phyloP scores from a whole-genome alignment of 1,140 invertebrate genomes.

The Eupeodes corollae region DNA sequence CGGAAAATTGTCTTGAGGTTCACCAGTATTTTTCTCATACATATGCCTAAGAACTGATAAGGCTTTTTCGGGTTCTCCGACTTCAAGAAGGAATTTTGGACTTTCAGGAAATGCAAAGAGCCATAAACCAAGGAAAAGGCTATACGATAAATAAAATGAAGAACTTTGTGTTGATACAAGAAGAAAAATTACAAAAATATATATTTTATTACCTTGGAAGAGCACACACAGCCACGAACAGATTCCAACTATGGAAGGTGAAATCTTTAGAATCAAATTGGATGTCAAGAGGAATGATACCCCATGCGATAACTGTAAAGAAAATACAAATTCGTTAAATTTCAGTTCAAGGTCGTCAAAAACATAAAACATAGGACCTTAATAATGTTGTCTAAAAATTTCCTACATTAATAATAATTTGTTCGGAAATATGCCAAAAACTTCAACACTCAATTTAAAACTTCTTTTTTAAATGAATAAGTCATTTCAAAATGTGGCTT shows the following conservation, averaged over 20 bases:
- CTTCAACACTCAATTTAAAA: too few relatives aligned
- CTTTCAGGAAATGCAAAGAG: conserved; percentile 72
- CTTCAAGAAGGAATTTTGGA: conserved; percentile 70
- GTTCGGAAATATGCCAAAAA: too few relatives aligned
- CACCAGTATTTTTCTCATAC: conserved; percentile 57
- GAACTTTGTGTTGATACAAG: not conserved
- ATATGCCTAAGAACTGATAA: conserved; percentile 55
- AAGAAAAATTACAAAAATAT: not conserved
- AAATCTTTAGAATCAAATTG: conserved; percentile 44
- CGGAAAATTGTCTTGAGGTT: conserved; percentile 38
- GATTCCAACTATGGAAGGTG: conserved; percentile 61
- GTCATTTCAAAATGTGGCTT: too few relatives aligned
- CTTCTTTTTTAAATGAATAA: too few relatives aligned
- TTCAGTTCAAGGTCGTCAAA: too few relatives aligned
- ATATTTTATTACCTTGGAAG: conserved; percentile 42
- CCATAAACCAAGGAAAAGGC: conserved; percentile 44
- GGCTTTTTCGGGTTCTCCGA: conserved; percentile 60
- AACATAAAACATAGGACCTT: too few relatives aligned
- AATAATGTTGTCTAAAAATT: too few relatives aligned
- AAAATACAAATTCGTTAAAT: not conserved
- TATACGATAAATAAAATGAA: conserved; percentile 8
- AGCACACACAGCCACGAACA: conserved; percentile 57
- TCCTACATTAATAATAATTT: too few relatives aligned
- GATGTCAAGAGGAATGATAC: conserved; percentile 54
- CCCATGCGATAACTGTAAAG: conserved; percentile 55